Conservation (phyloP, 2,113 vertebrate species). For the Pituophis catenifer region DNA sequence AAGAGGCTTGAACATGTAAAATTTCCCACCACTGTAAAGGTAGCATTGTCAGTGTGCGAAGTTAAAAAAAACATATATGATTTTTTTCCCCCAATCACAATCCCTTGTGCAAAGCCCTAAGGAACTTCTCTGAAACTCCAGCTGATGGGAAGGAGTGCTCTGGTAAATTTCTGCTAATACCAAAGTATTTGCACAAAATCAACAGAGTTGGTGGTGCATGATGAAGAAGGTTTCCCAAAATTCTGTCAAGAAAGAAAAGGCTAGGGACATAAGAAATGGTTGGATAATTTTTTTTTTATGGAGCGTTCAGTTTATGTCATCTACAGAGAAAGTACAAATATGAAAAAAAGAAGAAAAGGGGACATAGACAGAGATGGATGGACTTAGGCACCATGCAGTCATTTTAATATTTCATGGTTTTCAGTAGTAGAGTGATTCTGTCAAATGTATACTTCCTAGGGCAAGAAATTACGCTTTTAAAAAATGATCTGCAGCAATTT, state of each 20-base stretch:
- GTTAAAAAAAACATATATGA: neutral
- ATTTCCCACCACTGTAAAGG: neutral
- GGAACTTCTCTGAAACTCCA: neutral
- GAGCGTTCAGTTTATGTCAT: neutral
- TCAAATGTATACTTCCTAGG: neutral
- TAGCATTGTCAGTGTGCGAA: neutral
- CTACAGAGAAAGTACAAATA: neutral
- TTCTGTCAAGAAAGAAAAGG: neutral
- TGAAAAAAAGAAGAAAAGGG: neutral
- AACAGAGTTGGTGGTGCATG: neutral
- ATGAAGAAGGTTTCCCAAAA: neutral
- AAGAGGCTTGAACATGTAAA: neutral
- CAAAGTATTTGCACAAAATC: neutral
- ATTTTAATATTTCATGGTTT: neutral
- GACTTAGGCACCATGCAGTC: neutral
- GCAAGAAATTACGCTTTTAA: neutral
- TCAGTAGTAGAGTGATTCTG: neutral
- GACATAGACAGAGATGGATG: neutral
- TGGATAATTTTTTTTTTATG: neutral
- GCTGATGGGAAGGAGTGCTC: neutral
- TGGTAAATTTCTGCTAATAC: neutral
- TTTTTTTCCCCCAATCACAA: neutral
- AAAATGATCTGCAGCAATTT: neutral
- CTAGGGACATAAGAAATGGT: neutral
- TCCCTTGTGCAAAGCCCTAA: neutral